These are phyloP conservation scores for Arion vulgaris DNA, from an alignment of 1,140 invertebrate genomes.

Conservation along the genomic window DNA sequence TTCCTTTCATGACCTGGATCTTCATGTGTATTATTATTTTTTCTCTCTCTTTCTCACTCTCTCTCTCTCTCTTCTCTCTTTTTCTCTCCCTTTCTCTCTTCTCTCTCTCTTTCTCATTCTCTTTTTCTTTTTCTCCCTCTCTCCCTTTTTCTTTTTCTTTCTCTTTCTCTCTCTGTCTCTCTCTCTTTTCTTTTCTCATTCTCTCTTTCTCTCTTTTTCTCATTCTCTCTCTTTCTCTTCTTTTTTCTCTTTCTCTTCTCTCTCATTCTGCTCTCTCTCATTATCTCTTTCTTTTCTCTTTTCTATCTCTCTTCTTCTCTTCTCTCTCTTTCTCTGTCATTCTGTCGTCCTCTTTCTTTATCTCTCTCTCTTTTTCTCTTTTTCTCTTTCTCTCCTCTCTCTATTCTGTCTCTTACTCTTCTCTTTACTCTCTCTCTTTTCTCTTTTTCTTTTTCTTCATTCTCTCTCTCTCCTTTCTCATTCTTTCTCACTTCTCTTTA, in stretches of 20 bases:
- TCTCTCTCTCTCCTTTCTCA: neutral
- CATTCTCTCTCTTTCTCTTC: no score
- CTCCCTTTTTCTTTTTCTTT: neutral
- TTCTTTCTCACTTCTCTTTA: neutral
- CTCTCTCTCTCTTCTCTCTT: no score
- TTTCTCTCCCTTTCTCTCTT: neutral
- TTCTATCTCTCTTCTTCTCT: no score
- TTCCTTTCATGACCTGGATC: no score
- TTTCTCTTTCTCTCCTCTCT: no score
- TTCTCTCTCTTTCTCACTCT: no score
- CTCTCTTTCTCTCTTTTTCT: no score
- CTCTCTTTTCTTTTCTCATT: neutral
- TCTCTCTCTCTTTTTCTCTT: constrained; percentile 1
- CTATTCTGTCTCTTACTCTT: neutral
- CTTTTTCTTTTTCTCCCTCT: neutral
- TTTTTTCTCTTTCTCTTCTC: no score
- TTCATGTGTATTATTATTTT: no score
- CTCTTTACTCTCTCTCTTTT: neutral
- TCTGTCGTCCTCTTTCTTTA: constrained; percentile 1
- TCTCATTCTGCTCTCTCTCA: neutral
- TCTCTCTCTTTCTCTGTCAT: neutral
- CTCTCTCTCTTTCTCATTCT: constrained; percentile 22
- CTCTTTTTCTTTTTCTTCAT: no score
- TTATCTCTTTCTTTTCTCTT: neutral
- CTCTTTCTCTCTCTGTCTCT: neutral